Base-by-base conservation (phyloP, 2,888 invertebrate genomes). In the Caenorhabditis imperialis region DNA sequence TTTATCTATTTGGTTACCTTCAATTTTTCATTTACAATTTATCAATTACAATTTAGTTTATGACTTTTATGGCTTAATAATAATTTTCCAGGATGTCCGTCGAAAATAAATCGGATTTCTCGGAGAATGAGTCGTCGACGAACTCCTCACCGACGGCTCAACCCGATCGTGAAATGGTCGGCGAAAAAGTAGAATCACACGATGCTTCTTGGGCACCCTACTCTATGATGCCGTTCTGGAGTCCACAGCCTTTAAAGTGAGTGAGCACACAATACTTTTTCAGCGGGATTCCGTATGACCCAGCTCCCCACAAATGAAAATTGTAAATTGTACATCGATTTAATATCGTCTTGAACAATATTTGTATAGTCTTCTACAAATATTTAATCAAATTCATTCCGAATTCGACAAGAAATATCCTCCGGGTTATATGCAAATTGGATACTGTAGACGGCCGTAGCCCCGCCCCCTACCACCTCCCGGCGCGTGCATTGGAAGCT, bases 391-490 rank as follows among this genome's bases (percentile, higher is more conserved):
- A 54, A 54, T 54, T 62, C 45, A 25, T 47, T 38, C 18, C 23
- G 22, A 42, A 55, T n/a, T n/a, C n/a, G n/a, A n/a, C n/a, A n/a
- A n/a, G n/a, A n/a, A n/a, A n/a, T n/a, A n/a, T n/a, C n/a, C n/a
- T n/a, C n/a, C n/a, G n/a, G 55, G 65, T 55, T 55, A 57, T 65
- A 65, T 65, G 65, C 55, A 65, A 65, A 65, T 57, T 25, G 48
- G 18, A 6, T 65, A 65, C 65, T 55, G 65, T 65, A 65, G 25
- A 16, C 27, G 14, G 22, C 16, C 10, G 20, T 48, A 2, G 38
- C 63, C 38, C 63, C 63, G 55, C 65, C 65, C 55, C 20, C 22
- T 35, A 14, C 16, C 7, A 33, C 18, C 14, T 23, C 42, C 23
- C n/a, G 16, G n/a, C n/a, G n/a, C n/a, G n/a, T n/a, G 47, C 38